A percentile compares a stretch with the other conserved stretches of the same genome.
Evolutionary conservation across 64 coral and sea anemone genomes (phyloP).

Genomic region (Actinia equina): DNA sequence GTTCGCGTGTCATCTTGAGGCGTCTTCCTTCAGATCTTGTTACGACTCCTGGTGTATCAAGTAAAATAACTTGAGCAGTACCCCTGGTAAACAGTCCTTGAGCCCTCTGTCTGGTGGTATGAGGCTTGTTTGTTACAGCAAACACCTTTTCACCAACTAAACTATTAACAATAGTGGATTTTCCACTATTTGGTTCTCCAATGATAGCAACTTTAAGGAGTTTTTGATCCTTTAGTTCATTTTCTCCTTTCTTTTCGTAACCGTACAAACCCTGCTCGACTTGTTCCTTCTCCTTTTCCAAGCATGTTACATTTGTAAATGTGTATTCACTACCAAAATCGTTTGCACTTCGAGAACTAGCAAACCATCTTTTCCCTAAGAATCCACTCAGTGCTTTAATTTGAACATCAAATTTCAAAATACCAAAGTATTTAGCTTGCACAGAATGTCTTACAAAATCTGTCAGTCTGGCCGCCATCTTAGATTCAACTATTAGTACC

Average conservation of each 20-base stretch:
- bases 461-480: not conserved
- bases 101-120: slow-evolving; percentile 88
- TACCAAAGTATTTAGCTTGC: not conserved
- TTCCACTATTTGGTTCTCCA: slow-evolving; percentile 93
- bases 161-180: slow-evolving; percentile 90
- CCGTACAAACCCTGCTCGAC: not conserved
- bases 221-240: slow-evolving; percentile 17
- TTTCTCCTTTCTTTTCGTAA: slow-evolving; percentile 19
- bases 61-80: slow-evolving; percentile 64
- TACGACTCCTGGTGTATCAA: slow-evolving; percentile 92
- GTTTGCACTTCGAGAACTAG: not conserved
- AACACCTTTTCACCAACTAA: slow-evolving; percentile 85
- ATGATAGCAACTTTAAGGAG: slow-evolving; percentile 87
- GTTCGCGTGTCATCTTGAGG: slow-evolving; percentile 87
- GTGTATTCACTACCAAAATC: not conserved
- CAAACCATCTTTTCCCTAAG: not conserved
- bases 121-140: slow-evolving; percentile 82
- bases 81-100: slow-evolving; percentile 56
- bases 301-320: not conserved
- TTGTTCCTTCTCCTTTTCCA: not conserved
- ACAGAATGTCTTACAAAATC: not conserved
- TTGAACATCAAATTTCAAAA: not conserved
- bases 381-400: not conserved
- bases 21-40: slow-evolving; percentile 60
- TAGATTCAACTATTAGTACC: not conserved